phyloP scores from a whole-genome alignment of 1,140 invertebrate species.

The Rhopalosiphum padi region DNA sequence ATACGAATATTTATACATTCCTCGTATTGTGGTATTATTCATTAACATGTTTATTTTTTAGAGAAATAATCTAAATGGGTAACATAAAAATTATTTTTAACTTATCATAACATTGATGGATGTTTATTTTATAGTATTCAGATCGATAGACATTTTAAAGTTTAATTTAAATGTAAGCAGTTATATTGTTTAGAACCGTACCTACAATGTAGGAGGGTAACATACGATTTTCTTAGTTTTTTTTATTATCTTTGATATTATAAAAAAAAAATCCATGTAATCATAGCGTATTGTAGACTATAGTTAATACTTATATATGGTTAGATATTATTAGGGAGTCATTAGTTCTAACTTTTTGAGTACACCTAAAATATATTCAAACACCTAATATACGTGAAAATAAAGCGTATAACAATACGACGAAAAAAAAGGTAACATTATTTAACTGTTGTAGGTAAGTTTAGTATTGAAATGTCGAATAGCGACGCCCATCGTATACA shows the following conservation, averaged over 20 bases:
- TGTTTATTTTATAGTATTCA: background rate
- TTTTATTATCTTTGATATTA: background rate
- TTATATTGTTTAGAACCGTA: background rate
- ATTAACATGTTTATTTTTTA: too few relatives aligned
- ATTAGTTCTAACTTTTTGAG: background rate
- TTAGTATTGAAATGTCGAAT: background rate
- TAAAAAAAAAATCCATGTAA: background rate
- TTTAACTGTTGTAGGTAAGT: background rate
- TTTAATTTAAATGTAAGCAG: too few relatives aligned
- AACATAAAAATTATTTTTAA: background rate
- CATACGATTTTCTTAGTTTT: background rate
- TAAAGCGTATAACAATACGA: background rate
- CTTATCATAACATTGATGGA: background rate
- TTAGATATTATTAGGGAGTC: background rate
- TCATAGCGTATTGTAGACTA: too few relatives aligned
- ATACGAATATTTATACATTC: too few relatives aligned
- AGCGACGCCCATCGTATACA: background rate
- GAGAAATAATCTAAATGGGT: background rate
- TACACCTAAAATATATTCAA: background rate
- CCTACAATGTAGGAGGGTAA: background rate
- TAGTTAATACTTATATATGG: background rate
- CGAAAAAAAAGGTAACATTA: background rate
- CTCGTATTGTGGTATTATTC: too few relatives aligned
- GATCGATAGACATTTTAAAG: background rate
- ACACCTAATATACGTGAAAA: too few relatives aligned